phyloP scores from a whole-genome alignment of 2,797 vertebrate species.

The Xenops minutus region DNA sequence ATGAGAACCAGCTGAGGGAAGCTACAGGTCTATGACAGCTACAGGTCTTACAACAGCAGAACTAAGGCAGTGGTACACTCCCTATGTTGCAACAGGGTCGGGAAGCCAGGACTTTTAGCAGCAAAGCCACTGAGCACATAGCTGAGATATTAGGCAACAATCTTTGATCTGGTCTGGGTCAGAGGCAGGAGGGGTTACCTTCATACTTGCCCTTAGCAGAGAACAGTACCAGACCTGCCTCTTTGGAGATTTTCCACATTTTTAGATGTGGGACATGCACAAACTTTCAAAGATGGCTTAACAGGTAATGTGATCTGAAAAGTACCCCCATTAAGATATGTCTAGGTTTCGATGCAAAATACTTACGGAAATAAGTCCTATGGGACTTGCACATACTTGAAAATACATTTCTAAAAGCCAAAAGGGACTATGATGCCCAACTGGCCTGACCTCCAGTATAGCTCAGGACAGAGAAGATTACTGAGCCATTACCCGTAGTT shows the following conservation, averaged over 20 bases:
- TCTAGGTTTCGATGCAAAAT: not conserved
- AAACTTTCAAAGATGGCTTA: not conserved
- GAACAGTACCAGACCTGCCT: not conserved
- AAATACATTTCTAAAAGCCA: not conserved
- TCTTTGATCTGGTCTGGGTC: not conserved
- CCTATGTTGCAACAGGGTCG: rapidly evolving
- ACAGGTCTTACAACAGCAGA: not conserved
- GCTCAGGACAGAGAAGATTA: not conserved
- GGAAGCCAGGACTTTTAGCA: not conserved
- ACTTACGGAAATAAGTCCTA: not conserved
- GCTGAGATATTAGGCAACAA: not conserved
- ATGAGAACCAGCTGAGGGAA: not conserved
- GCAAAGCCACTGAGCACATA: not conserved
- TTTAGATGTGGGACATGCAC: not conserved
- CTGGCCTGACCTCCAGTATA: not conserved
- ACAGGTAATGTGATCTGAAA: not conserved
- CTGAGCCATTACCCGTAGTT: not conserved
- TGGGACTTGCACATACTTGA: not conserved
- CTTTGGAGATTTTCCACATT: not conserved
- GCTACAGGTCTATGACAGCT: not conserved
- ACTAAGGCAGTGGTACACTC: not conserved
- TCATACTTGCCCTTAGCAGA: not conserved
- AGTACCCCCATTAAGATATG: not conserved
- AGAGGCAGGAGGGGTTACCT: not conserved
- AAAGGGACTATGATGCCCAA: not conserved